Conservation (phyloP, 2,888 invertebrate genomes). For the Spodoptera exigua region DNA sequence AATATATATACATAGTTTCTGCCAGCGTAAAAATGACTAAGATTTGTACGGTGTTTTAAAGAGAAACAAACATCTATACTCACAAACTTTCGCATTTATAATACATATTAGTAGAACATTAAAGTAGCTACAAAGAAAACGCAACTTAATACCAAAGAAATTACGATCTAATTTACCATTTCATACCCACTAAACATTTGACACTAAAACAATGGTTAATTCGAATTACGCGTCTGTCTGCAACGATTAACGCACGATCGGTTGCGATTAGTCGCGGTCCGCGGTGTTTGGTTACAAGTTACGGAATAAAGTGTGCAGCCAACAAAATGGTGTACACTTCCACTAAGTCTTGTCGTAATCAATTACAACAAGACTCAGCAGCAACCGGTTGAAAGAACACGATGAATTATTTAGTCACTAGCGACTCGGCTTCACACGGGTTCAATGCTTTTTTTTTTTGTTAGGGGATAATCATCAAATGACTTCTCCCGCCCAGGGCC, state of each 20-base stretch:
- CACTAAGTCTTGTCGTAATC: constrained; percentile 27
- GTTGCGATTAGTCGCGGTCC: constrained; percentile 45
- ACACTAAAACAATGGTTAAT: constrained; percentile 39
- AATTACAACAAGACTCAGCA: constrained; percentile 16
- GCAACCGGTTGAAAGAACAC: background rate
- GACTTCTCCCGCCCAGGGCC: no score
- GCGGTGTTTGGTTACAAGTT: constrained; percentile 35
- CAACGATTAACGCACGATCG: constrained; percentile 49
- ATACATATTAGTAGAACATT: no score
- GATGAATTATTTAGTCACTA: background rate
- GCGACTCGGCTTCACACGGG: no score
- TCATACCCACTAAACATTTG: constrained; percentile 28
- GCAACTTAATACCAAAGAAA: no score
- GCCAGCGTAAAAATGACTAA: no score
- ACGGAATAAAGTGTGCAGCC: constrained; percentile 29
- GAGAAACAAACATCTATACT: no score
- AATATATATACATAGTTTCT: no score
- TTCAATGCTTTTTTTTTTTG: no score
- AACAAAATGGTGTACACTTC: constrained; percentile 17
- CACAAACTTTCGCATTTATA: no score
- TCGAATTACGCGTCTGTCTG: constrained; percentile 41
- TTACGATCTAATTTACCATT: constrained; percentile 10
- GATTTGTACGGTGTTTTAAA: no score
- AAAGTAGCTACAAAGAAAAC: no score
- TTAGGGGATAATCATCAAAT: no score